Evolutionary conservation across 2,888 invertebrate genomes (phyloP).

Genomic region (Diadegma fenestrale): DNA sequence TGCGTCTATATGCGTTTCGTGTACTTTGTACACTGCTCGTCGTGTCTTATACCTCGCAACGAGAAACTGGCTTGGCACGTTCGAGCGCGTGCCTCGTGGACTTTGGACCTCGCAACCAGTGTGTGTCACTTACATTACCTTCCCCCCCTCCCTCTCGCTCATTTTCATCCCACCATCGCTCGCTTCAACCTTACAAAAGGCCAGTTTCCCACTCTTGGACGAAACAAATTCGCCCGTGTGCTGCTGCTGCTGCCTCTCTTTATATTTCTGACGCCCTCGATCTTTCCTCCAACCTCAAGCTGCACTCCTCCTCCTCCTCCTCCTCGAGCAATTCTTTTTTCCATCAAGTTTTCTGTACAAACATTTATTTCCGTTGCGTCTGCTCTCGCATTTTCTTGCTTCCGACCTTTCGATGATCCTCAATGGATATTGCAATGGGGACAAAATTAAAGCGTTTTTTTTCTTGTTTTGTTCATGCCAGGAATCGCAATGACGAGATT

Average conservation of each 20-base stretch:
- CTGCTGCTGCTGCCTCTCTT: too few relatives aligned
- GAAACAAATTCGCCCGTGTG: slow-evolving; percentile 44
- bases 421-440: too few relatives aligned
- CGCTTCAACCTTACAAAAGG: slow-evolving; percentile 31
- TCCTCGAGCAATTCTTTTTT: slow-evolving; percentile 7
- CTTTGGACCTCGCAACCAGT: slow-evolving; percentile 69
- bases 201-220: slow-evolving; percentile 47
- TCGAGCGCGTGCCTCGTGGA: slow-evolving; percentile 68
- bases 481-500: background rate
- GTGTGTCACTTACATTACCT: slow-evolving; percentile 63
- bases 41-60: slow-evolving; percentile 51
- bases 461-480: too few relatives aligned
- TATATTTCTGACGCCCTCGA: slow-evolving; percentile 72
- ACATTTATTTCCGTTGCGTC: background rate
- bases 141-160: slow-evolving; percentile 36
- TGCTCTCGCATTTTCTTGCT: background rate
- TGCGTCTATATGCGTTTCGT: slow-evolving; percentile 25
- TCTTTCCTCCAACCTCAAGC: slow-evolving; percentile 53
- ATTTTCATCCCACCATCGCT: too few relatives aligned
- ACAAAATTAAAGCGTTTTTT: too few relatives aligned
- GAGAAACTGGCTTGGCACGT: slow-evolving; percentile 64
- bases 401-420: too few relatives aligned
- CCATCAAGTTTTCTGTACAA: background rate
- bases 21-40: slow-evolving; percentile 59
- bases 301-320: too few relatives aligned